Base-by-base conservation (phyloP, 1,140 invertebrate species). In the Temnothorax curvispinosus region DNA sequence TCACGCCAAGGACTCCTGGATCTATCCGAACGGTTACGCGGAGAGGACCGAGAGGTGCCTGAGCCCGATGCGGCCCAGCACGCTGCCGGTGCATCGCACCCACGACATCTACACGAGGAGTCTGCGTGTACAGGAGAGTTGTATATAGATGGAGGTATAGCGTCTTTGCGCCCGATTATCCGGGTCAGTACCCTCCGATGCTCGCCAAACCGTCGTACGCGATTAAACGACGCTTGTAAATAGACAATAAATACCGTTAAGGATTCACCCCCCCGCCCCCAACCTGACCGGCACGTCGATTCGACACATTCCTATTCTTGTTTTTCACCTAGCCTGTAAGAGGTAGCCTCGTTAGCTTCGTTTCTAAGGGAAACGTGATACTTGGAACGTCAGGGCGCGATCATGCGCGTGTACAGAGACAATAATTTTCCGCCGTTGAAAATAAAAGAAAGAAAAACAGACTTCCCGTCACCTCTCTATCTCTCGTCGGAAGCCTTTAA, bases 61-160 rank as follows among this genome's bases (percentile, higher is more conserved):
- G 44, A 93, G 88, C 64, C 92, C 92, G 32, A 72, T 90, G 18
- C 90, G 94, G 58, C 94, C 93, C 2, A 94, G 90, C 72, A 94
- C 93, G 32, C 81, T 94, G 38, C 93, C 93, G 21, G 93, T 94
- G 7, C 92, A 93, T 75, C 92, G 93, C 56, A 91, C 87, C 11
- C 93, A 94, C 65, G 93, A 94, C 58, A 93, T 94, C 27, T 94
- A 94, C 75, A 94, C 94, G 80, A 93, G 92, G 80, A 94, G 94
- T 88, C 90, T 92, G 27, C 90, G 93, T 54, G 92, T 94, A 52
- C 94, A 94, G 74, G 94, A 94, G 64, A 94, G 94, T 86, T 94
- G 93, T 94, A 94, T 94, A 94, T 94, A 93, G 89, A 64, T 32
- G 11, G 27, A 50, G 27, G 85, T 56, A 41, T 21, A 41, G 38